Evolutionary conservation across 2,113 vertebrate genomes (phyloP).

Genomic region (Orycteropus afer): DNA sequence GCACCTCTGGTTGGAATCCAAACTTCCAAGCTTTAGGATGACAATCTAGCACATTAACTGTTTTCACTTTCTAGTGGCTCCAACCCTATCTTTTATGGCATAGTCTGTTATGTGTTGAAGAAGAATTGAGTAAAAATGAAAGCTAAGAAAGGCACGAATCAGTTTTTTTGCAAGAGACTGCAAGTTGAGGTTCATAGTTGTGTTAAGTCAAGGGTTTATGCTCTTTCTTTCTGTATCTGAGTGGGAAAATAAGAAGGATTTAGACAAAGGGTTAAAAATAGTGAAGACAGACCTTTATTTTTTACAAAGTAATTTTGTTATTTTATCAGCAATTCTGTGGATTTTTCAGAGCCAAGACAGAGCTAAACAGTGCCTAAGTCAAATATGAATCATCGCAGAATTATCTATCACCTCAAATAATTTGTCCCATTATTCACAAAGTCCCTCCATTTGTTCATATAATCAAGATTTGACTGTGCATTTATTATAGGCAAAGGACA

Average conservation of each 20-base stretch:
- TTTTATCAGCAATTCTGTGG: background rate
- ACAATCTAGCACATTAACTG: background rate
- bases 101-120: background rate
- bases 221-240: background rate
- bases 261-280: background rate
- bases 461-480: slow-evolving; percentile 63
- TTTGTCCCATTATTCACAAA: slow-evolving; percentile 56
- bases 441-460: slow-evolving; percentile 52
- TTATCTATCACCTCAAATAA: slow-evolving; percentile 56
- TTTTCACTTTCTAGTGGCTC: background rate
- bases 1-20: background rate
- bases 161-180: background rate
- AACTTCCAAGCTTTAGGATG: background rate
- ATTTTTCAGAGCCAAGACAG: slow-evolving; percentile 35
- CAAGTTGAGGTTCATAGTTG: background rate
- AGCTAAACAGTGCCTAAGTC: slow-evolving; percentile 6
- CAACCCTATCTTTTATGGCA: background rate
- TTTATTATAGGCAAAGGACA: slow-evolving; percentile 48
- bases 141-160: background rate
- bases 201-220: background rate
- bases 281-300: background rate
- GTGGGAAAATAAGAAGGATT: background rate
- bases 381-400: slow-evolving; percentile 50
- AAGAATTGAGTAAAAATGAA: slow-evolving; percentile 35
- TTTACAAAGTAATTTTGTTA: slow-evolving; percentile 22